Evolutionary conservation across 2,797 vertebrate species (phyloP), one percentile per base, ranked within the genome.

Genomic region (Diglossa cyanea): DNA sequence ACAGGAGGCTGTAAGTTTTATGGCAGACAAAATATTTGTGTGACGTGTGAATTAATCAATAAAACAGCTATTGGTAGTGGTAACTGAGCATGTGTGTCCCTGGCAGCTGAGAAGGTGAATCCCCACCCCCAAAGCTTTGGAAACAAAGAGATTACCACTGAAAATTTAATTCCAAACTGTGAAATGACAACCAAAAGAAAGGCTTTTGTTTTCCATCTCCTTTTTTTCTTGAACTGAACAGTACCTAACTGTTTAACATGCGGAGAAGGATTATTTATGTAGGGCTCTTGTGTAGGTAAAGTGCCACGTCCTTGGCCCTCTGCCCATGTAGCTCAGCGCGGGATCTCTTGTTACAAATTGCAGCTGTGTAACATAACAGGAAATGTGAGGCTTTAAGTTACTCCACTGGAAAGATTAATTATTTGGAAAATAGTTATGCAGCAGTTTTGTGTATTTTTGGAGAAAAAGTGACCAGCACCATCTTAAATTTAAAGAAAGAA

Each of bases 351-450:
- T 98, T 98, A 98, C 98, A 97, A 98, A 97, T 97, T 98, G 97
- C 98, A 97, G 97, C 97, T 98, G 97, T 95, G 95, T 97, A 98
- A 97, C 97, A 98, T 98, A 98, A 98, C 98, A 98, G 98, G 98
- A 98, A 98, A 98, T 16, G 55, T 97, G 97, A 96, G 92, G 96
- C 96, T 98, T 97, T 96, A 97, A 97, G 95, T 97, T 98, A 97
- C 97, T 98, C 97, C 98, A 97, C 95, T 97, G 98, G 97, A 98
- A 98, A 98, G 98, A 97, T 97, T 95, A 97, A 97, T 97, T 97
- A 97, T 97, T 97, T 97, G 97, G 97, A 98, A 98, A 97, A 97
- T 95, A 97, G 96, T 97, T 95, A 93, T 88, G 94, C 95, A 91
- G 90, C 95, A 87, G 94, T 93, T 94, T 94, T 85, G 31, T 95